Conservation (phyloP, 2,797 vertebrate genomes). For the Squalus acanthias region DNA sequence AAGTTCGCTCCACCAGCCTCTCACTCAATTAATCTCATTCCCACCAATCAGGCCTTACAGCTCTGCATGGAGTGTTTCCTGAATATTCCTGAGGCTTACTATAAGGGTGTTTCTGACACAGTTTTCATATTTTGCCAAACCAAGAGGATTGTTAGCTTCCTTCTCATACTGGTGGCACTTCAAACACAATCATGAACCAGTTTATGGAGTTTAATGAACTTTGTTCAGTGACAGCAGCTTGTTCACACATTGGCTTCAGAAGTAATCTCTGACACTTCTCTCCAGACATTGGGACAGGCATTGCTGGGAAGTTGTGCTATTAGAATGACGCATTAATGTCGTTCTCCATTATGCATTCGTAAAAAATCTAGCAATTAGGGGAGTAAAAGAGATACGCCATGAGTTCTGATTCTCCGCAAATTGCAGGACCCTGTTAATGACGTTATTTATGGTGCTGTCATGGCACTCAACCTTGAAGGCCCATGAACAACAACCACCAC, state of each 20-base stretch:
- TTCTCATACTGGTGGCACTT: not conserved
- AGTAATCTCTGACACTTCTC: no score
- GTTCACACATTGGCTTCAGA: no score
- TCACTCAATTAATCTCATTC: slow-evolving; percentile 1
- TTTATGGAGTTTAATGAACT: not conserved
- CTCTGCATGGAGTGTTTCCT: not conserved
- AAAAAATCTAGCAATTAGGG: no score
- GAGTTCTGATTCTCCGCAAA: no score
- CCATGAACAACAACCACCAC: slow-evolving; percentile 8
- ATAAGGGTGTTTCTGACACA: not conserved
- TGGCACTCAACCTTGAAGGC: no score
- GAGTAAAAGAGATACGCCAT: no score
- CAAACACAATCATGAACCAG: not conserved
- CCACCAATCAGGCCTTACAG: not conserved
- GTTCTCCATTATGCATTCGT: no score
- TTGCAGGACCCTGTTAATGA: slow-evolving; percentile 10
- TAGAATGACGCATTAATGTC: no score
- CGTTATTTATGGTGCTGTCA: not conserved
- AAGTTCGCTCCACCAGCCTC: not conserved
- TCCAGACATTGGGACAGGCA: slow-evolving; percentile 32
- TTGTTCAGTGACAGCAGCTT: not conserved
- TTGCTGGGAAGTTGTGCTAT: not conserved
- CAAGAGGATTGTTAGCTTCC: not conserved
- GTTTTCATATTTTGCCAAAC: not conserved
- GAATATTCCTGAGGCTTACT: not conserved